Base-by-base conservation (phyloP, 2,113 vertebrate species). In the Hemiprocne comata region DNA sequence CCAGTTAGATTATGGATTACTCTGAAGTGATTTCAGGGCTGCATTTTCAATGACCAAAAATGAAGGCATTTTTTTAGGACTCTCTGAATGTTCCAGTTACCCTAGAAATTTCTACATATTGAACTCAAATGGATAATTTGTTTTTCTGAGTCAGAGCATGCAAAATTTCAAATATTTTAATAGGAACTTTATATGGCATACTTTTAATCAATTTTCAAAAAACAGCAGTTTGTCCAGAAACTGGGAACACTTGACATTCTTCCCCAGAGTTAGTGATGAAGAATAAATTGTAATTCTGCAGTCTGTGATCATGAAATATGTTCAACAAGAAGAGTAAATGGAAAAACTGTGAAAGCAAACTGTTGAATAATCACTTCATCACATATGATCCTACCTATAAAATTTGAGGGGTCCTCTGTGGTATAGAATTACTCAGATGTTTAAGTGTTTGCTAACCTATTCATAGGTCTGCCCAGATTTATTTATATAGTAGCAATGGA, bases 391-490 rank as follows among this genome's bases (percentile, higher is more conserved):
- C 33, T 57, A 28, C n/a, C 54, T 76, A 76, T 82, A 88, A 81
- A 75, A 86, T 90, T 77, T 75, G 93, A 86, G 28, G 31, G 17
- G 25, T 92, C 66, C 77, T 90, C 50, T 94, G 83, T 79, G 76
- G 20, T 85, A 24, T 65, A 51, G 58, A 70, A 55, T 89, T 92
- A 78, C 57, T 94, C 50, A 46, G 53, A 85, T 61, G 14, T 84
- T 67, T 57, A 78, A 75, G 50, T 91, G 65, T 85, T 93, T 79
- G 36, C 58, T 89, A n/a, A 46, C 46, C n/a, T 65, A 26, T 51
- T 94, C 61, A 61, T 38, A 65, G 40, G 9, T 85, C 58, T 93
- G 79, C n/a, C 28, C 44, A 81, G 64, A 60, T 74, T 84, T 92
- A 57, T 89, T 89, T 85, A 34, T 79, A 61, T 84, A 94, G 65